Evolutionary conservation across 2,888 invertebrate species (phyloP).

Genomic region (Chelonus formosanus): DNA sequence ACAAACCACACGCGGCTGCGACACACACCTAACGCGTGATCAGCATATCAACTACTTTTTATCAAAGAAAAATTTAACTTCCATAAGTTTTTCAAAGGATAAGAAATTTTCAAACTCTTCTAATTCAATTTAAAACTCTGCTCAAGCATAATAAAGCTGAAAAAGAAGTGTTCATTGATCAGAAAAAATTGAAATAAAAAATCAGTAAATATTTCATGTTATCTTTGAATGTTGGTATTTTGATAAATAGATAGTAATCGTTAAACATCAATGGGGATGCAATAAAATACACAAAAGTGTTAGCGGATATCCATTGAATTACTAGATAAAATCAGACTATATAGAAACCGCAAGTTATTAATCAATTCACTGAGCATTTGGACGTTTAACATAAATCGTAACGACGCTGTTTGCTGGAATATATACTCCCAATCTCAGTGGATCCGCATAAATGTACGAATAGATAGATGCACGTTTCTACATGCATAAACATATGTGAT

Average conservation of each 20-base stretch:
- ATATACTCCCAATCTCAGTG: conserved; percentile 27
- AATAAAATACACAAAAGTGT: conserved; percentile 10
- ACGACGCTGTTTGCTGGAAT: conserved; percentile 32
- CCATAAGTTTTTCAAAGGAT: conserved; percentile 3
- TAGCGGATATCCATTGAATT: conserved; percentile 35
- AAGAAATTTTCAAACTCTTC: conserved; percentile 23
- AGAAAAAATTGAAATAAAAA: too few species aligned
- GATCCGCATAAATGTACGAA: conserved; percentile 30
- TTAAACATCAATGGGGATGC: not conserved
- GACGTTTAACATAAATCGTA: conserved; percentile 37
- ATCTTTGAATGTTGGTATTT: too few species aligned
- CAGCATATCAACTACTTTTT: conserved; percentile 33
- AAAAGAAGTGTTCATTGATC: too few species aligned
- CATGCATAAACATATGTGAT: not conserved
- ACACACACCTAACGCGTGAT: conserved; percentile 32
- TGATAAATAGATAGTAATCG: not conserved
- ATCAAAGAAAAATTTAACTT: conserved; percentile 18
- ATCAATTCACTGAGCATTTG: conserved; percentile 35
- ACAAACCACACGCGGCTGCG: conserved; percentile 19
- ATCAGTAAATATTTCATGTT: too few species aligned
- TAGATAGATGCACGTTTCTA: conserved; percentile 21
- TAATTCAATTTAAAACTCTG: conserved; percentile 23
- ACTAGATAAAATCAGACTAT: conserved; percentile 32
- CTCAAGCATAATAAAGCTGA: not conserved
- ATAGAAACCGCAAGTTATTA: conserved; percentile 33